Base-by-base conservation (phyloP, 2,113 vertebrate genomes). In the Anhinga rufa region DNA sequence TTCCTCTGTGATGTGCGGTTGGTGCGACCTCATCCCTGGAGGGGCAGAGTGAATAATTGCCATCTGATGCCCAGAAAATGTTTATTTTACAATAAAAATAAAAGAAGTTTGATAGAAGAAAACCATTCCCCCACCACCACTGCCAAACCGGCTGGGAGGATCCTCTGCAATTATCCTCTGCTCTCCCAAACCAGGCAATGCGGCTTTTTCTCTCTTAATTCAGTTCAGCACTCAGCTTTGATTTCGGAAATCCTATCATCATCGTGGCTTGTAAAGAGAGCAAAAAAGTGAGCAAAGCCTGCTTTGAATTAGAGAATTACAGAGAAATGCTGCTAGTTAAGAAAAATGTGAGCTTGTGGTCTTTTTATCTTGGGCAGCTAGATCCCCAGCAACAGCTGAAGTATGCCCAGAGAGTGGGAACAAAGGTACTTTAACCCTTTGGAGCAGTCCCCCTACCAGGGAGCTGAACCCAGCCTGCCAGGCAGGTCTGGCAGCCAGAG, bases 171-270 rank as follows among this genome's bases (percentile, higher is more conserved):
- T 93, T 95, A 96, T 95, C 75, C 46, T 93, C 78, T 93, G 71
- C 71, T 93, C 74, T 92, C 88, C 75, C 60, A 0, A 95, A 70
- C 52, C 65, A 91, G 92, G 86, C 93, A 83, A 61, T 38, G 74
- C 0, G 71, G 89, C 77, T 97, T 97, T 91, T 86, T 84, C 92
- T 92, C 88, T 88, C 88, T 83, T 97, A 97, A 97, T 96, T 97
- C 91, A 86, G 88, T 94, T 97, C 93, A 97, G 94, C 44, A 19
- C 93, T 93, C 90, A 55, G 90, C 95, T 98, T 98, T 97, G 96
- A 95, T 97, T 97, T 96, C 4, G 24, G 95, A 97, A 98, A 97
- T 97, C 95, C 94, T 96, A 97, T 95, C 94, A 96, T 96, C 94
- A 92, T 95, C 4, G 2, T 66, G 87, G 70, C 85, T 97, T 97